Evolutionary conservation across 2,113 vertebrate genomes (phyloP), one percentile per base, ranked within the genome.

Genomic region (Okapia johnstoni): DNA sequence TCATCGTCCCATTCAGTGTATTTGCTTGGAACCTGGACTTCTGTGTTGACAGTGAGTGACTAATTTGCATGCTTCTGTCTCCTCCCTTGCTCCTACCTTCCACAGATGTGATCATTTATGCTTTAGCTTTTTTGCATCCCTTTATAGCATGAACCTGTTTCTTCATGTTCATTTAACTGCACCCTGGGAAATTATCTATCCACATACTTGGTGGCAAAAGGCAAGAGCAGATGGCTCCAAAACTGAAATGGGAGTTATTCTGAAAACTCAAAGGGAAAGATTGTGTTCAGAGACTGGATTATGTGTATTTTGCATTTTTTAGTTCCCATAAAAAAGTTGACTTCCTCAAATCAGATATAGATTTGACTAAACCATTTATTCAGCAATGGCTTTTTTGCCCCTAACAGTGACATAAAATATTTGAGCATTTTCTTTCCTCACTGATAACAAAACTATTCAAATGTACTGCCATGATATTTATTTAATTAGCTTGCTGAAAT

Each of bases 401-500:
- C 95, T 95, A 95, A 52, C n/a, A 83, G 46, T 58, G 52, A 63
- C 85, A 95, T 83, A 81, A 84, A 97, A 70, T 36, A n/a, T 11
- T 83, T 86, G 77, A 96, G 54, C 23, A 88, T 88, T 85, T 90
- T 92, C 85, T 83, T 92, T 93, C 30, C 76, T 88, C 54, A 6
- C 48, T 54, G 88, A 93, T 88, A 96, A 94, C 73, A 77, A 96
- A 96, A 81, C 63, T 88, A 70, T 73, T 88, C 36, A 88, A 97
- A 90, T 43, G 16, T 5, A 77, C 15, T 85, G 43, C 28, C 46
- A 84, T 79, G 77, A 63, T 73, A 96, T 96, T 96, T 93, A 93
- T 90, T 97, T 98, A 92, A 96, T 96, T 98, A 87, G 54, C 36
- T 70, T 40, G 36, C 63, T 73, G n/a, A 90, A 92, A 30, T 70